These are phyloP conservation scores for Hycleus cichorii DNA, from an alignment of 1,140 invertebrate genomes.

Conservation along the genomic window DNA sequence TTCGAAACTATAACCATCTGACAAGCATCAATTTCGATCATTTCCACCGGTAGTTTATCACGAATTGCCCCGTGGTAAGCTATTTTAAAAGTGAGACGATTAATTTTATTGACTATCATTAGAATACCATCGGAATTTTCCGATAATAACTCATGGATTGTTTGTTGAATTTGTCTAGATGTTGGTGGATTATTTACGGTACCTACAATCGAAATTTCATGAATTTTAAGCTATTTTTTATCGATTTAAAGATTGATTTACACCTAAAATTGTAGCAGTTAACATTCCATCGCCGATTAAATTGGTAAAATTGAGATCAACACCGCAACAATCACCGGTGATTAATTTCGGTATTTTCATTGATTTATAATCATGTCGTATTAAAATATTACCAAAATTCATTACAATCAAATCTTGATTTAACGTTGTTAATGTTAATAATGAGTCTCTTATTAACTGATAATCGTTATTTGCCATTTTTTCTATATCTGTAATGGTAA, in stretches of 20 bases:
- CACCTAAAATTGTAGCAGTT: slow-evolving; percentile 56
- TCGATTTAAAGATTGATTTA: not conserved
- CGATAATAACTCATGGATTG: slow-evolving; percentile 45
- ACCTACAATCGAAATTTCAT: slow-evolving; percentile 21
- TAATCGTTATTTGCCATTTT: too few relatives aligned
- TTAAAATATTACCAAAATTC: slow-evolving; percentile 34
- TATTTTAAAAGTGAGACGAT: slow-evolving; percentile 27
- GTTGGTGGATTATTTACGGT: slow-evolving; percentile 45
- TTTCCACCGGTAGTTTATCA: slow-evolving; percentile 34
- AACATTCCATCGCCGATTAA: slow-evolving; percentile 54
- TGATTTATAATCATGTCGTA: slow-evolving; percentile 31
- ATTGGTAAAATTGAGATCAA: slow-evolving; percentile 48
- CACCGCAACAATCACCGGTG: slow-evolving; percentile 58
- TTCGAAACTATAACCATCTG: slow-evolving; percentile 38
- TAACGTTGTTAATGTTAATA: slow-evolving; percentile 2
- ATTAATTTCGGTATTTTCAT: slow-evolving; percentile 51
- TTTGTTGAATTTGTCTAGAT: slow-evolving; percentile 42
- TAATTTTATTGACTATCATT: slow-evolving; percentile 30
- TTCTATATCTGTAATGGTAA: too few relatives aligned
- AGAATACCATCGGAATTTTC: slow-evolving; percentile 34
- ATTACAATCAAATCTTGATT: slow-evolving; percentile 33
- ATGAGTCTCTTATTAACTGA: not conserved
- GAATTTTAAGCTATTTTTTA: not conserved
- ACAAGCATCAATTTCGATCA: slow-evolving; percentile 30
- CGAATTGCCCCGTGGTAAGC: slow-evolving; percentile 16